phyloP scores from a whole-genome alignment of 2,113 vertebrate species.

The Eleginops maclovinus region DNA sequence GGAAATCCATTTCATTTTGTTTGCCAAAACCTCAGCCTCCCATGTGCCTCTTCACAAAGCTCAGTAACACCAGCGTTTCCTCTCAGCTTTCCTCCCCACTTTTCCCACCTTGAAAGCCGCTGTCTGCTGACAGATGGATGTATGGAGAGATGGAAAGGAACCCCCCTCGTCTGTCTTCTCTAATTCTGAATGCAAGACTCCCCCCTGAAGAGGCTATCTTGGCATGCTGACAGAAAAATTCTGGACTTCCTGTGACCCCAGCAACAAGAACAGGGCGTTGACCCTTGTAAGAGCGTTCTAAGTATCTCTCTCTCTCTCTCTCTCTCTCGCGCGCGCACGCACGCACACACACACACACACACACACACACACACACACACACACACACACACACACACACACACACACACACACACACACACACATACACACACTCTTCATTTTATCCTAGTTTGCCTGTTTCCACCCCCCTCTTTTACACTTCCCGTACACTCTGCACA shows the following conservation, averaged over 20 bases:
- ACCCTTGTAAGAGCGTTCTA: neutral
- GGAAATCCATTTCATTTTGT: conserved; percentile 41
- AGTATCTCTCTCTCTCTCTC: neutral
- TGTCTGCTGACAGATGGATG: conserved; percentile 12
- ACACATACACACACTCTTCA: neutral
- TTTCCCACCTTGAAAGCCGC: conserved; percentile 11
- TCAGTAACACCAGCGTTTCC: conserved; percentile 40
- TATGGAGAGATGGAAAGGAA: conserved; percentile 35
- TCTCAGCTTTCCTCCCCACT: conserved; percentile 38
- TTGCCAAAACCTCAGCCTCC: conserved; percentile 19
- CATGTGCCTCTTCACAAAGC: conserved; percentile 20
- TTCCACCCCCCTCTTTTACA: neutral
- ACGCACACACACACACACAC: too few relatives aligned
- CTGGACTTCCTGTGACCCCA: conserved; percentile 64
- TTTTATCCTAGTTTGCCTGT: neutral
- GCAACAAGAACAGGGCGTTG: conserved; percentile 39
- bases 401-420: conserved; percentile 12
- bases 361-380: neutral
- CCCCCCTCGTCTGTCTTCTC: conserved; percentile 8
- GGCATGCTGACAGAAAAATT: conserved; percentile 55
- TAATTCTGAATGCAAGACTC: conserved; percentile 11
- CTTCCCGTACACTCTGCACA: neutral
- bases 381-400: neutral
- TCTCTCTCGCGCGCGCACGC: too few relatives aligned
- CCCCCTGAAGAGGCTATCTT: conserved; percentile 24